Evolutionary conservation across 2,888 invertebrate genomes (phyloP).

Genomic region (Melinopterus prodromus): DNA sequence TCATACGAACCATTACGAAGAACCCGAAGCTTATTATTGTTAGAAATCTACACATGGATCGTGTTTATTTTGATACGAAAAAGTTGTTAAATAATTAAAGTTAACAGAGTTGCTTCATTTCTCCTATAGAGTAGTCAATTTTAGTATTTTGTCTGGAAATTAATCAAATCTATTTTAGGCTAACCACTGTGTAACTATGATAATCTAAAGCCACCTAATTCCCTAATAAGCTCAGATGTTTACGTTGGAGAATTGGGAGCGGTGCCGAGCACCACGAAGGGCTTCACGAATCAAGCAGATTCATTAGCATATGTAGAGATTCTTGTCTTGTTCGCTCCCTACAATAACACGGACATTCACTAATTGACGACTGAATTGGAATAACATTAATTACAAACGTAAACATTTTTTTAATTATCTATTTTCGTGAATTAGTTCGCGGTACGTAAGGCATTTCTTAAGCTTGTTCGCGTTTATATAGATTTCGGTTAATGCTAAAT

Average conservation of each 20-base stretch:
- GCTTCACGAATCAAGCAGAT: not conserved
- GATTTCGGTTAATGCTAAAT: too few species aligned
- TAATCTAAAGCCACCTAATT: not conserved
- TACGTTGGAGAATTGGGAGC: not conserved
- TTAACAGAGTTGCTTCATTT: not conserved
- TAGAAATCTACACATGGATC: not conserved
- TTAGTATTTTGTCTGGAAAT: not conserved
- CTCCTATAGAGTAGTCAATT: not conserved
- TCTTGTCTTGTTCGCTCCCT: not conserved
- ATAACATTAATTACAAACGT: not conserved
- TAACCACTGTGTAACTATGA: not conserved
- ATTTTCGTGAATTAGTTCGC: too few species aligned
- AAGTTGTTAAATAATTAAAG: not conserved
- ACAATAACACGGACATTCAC: not conserved
- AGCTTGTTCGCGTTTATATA: too few species aligned
- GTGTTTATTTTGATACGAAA: not conserved
- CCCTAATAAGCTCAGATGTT: constrained; percentile 4
- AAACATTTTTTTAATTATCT: not conserved
- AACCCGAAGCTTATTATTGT: not conserved
- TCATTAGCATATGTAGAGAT: constrained; percentile 4
- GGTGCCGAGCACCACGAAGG: not conserved
- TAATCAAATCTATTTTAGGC: not conserved
- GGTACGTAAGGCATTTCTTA: too few species aligned
- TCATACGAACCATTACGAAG: not conserved
- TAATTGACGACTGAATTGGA: not conserved